phyloP scores from a whole-genome alignment of 53 echinoderm and acorn worm genomes.

The Paracentrotus lividus region DNA sequence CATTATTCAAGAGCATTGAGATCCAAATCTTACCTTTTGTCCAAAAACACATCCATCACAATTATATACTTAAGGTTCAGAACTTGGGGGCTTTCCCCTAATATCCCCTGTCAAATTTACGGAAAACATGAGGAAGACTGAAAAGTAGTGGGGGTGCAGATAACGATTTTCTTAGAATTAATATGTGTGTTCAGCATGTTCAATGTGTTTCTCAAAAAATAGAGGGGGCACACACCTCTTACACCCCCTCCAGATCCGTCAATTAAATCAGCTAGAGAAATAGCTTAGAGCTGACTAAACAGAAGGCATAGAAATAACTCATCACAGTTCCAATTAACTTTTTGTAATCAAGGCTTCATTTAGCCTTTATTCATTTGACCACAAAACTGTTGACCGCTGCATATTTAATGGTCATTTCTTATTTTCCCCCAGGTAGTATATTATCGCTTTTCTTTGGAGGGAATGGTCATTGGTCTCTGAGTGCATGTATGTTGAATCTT shows the following conservation, averaged over 20 bases:
- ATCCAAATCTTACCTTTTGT: neutral
- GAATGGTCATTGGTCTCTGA: neutral
- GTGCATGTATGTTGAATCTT: neutral
- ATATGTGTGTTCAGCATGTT: no score
- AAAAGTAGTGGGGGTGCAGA: no score
- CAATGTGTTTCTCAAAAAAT: no score
- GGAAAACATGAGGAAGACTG: neutral
- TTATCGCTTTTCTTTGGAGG: slow-evolving; percentile 25
- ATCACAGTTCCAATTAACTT: neutral
- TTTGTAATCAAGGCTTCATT: neutral
- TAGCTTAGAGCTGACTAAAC: neutral
- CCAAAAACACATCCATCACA: neutral
- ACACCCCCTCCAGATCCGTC: no score
- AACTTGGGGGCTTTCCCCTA: neutral
- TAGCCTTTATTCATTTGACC: neutral
- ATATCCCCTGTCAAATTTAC: neutral
- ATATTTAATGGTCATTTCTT: neutral
- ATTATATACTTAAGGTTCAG: neutral
- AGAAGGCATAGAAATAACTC: neutral
- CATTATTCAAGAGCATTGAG: neutral
- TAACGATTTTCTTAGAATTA: no score
- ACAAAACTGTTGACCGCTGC: slow-evolving; percentile 4
- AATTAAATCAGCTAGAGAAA: no score
- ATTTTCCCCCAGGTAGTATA: slow-evolving; percentile 20
- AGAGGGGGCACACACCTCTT: no score